phyloP scores from a whole-genome alignment of 2,797 vertebrate species.

The Rhinophrynus dorsalis region DNA sequence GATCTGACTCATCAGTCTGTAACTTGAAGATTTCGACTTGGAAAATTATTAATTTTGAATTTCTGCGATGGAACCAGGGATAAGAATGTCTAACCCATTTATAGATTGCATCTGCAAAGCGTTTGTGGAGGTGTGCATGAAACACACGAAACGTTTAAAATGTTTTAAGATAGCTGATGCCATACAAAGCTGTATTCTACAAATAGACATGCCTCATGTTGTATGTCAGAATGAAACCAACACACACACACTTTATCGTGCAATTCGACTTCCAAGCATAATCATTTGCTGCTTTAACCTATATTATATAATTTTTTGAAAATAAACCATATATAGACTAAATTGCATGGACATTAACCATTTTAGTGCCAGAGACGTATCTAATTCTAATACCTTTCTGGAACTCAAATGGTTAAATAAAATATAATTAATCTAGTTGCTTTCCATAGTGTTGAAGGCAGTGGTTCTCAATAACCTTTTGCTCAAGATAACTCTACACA shows the following conservation, averaged over 20 bases:
- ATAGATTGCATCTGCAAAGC: slow-evolving; percentile 20
- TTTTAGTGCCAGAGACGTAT: too few relatives aligned
- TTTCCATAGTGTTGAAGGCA: too few relatives aligned
- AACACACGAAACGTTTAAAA: background rate
- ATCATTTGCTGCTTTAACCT: background rate
- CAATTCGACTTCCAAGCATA: background rate
- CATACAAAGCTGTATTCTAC: background rate
- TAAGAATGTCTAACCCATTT: slow-evolving; percentile 20
- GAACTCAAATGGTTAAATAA: too few relatives aligned
- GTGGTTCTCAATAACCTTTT: too few relatives aligned
- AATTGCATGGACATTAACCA: too few relatives aligned
- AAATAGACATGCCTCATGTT: slow-evolving; percentile 4
- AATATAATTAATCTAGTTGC: too few relatives aligned
- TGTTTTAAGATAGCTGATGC: background rate
- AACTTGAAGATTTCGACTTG: slow-evolving; percentile 32
- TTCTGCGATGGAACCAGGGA: slow-evolving; percentile 6
- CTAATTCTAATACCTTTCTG: too few relatives aligned
- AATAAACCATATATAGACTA: too few relatives aligned
- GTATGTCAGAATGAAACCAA: slow-evolving; percentile 1
- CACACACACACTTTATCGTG: too few relatives aligned
- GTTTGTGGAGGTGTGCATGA: slow-evolving; percentile 15
- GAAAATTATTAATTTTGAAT: slow-evolving; percentile 44
- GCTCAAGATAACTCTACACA: too few relatives aligned
- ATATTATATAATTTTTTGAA: too few relatives aligned
- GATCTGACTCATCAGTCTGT: slow-evolving; percentile 37